Conservation (phyloP, 2,888 invertebrate species). For the Andrena dorsata region DNA sequence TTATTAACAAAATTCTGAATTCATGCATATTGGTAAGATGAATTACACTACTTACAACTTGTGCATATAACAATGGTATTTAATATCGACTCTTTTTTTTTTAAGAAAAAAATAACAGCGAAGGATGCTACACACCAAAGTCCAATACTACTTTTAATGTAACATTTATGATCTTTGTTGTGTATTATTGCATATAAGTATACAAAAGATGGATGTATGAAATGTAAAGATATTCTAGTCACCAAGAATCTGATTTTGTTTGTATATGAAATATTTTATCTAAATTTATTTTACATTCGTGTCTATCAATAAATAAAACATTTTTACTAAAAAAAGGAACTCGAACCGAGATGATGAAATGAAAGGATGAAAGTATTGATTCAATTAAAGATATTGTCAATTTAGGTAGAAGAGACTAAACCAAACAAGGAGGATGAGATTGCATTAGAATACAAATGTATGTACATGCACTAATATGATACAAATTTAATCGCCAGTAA, state of each 20-base stretch:
- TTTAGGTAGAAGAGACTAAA: constrained; percentile 73
- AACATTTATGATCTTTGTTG: constrained; percentile 76
- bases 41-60: constrained; percentile 76
- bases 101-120: constrained; percentile 63
- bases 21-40: constrained; percentile 53
- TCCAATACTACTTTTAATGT: constrained; percentile 78
- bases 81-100: constrained; percentile 63
- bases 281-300: constrained; percentile 54
- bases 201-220: constrained; percentile 79
- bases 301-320: constrained; percentile 43
- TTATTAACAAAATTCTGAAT: constrained; percentile 31
- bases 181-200: constrained; percentile 78
- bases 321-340: constrained; percentile 31
- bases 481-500: constrained; percentile 77
- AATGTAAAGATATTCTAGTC: constrained; percentile 84
- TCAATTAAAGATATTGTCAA: constrained; percentile 75
- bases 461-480: constrained; percentile 76
- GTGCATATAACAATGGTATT: constrained; percentile 73
- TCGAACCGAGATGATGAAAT: constrained; percentile 57
- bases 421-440: constrained; percentile 70
- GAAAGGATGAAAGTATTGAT: constrained; percentile 70
- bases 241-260: constrained; percentile 83
- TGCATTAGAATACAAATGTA: constrained; percentile 75
- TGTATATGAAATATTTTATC: constrained; percentile 59
- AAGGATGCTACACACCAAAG: constrained; percentile 84